Evolutionary conservation across 2,797 vertebrate genomes (phyloP).

Genomic region (Sebastolobus alascanus): DNA sequence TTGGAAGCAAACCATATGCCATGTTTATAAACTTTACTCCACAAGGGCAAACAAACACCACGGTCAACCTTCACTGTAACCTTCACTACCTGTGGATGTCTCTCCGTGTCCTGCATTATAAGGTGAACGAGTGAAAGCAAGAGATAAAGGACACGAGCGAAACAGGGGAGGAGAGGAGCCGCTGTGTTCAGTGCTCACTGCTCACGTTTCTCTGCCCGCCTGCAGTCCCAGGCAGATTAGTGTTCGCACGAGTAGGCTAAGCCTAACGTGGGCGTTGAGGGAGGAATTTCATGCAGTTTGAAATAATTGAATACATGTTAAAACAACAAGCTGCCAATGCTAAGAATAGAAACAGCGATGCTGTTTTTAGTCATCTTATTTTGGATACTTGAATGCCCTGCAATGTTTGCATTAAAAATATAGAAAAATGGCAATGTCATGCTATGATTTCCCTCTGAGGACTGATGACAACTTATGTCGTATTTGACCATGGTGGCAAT

Average conservation of each 20-base stretch:
- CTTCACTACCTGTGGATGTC: background rate
- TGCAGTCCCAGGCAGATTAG: conserved; percentile 79
- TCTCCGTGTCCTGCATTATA: background rate
- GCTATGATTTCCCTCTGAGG: background rate
- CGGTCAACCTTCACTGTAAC: background rate
- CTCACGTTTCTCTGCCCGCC: conserved; percentile 81
- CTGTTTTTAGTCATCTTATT: background rate
- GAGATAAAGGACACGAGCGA: conserved; percentile 9
- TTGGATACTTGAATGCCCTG: background rate
- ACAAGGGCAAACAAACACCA: background rate
- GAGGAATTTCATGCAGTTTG: background rate
- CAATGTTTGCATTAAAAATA: background rate
- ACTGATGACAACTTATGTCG: background rate
- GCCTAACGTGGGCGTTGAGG: conserved; percentile 62
- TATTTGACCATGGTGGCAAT: background rate
- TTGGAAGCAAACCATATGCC: background rate
- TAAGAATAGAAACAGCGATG: background rate
- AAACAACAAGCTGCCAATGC: background rate
- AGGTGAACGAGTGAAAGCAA: conserved; percentile 19
- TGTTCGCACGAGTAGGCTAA: conserved; percentile 66
- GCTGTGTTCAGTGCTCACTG: conserved; percentile 57
- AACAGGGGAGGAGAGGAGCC: conserved; percentile 19
- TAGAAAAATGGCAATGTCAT: background rate
- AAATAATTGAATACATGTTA: conserved; percentile 8
- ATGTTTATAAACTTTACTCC: background rate